A percentile compares a stretch with the other conserved stretches of the same genome.
Evolutionary conservation across 2,888 invertebrate species (phyloP).

Genomic region (Lamellibrachia satsuma): DNA sequence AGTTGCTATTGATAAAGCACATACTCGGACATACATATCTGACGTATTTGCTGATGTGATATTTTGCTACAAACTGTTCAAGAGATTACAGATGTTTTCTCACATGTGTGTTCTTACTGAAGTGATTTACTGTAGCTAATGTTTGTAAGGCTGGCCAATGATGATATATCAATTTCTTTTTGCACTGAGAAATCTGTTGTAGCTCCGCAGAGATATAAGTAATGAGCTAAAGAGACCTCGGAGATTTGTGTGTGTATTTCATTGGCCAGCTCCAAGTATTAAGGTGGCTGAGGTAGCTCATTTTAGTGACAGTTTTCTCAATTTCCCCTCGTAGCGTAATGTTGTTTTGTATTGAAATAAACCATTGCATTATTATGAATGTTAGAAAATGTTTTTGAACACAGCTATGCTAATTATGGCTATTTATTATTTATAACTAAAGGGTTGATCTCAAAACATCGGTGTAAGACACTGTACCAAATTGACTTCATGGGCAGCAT

Average conservation of each 20-base stretch:
- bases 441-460: not conserved
- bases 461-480: not conserved
- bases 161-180: not conserved
- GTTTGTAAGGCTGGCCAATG: not conserved
- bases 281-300: not conserved
- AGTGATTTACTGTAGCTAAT: not conserved
- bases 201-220: not conserved
- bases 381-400: not conserved
- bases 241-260: too few species aligned
- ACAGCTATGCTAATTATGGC: not conserved
- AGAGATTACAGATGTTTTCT: not conserved
- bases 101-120: not conserved
- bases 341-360: not conserved
- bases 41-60: not conserved
- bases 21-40: not conserved
- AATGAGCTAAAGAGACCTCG: not conserved
- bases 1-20: not conserved
- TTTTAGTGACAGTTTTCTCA: not conserved
- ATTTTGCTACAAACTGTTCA: not conserved
- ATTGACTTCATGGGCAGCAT: not conserved
- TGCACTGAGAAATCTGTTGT: not conserved
- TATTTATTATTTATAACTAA: slow-evolving; percentile 8
- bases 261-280: too few species aligned
- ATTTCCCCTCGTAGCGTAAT: not conserved
- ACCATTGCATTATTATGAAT: not conserved